These are phyloP conservation scores for Andrena flavipes DNA, from an alignment of 2,888 invertebrate genomes.

Conservation along the genomic window DNA sequence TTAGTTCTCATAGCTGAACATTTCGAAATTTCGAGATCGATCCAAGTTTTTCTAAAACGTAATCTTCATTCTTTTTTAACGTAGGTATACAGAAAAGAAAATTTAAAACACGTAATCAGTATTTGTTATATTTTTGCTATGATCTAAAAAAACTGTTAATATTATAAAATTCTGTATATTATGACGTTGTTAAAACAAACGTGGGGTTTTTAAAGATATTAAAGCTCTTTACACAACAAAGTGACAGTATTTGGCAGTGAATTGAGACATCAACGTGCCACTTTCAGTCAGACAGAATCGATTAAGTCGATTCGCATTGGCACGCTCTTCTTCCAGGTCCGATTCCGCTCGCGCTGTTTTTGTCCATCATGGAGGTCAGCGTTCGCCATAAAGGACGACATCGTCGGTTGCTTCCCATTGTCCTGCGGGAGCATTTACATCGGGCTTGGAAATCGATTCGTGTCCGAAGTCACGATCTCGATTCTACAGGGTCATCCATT, in stretches of 20 bases:
- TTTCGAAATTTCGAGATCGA: no score
- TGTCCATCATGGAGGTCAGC: constrained; percentile 63
- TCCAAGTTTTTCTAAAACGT: neutral
- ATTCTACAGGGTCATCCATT: constrained; percentile 38
- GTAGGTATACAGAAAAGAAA: no score
- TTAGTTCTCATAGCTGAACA: no score
- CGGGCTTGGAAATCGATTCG: constrained; percentile 67
- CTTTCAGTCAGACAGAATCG: constrained; percentile 43
- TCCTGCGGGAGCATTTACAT: constrained; percentile 69
- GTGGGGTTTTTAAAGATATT: neutral
- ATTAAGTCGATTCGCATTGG: constrained; percentile 63
- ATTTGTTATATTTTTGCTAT: no score
- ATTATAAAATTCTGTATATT: no score
- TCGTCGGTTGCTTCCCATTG: constrained; percentile 64
- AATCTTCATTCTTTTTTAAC: no score
- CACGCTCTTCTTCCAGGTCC: constrained; percentile 43
- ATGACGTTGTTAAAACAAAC: neutral
- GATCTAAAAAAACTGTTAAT: no score
- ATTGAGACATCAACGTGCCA: constrained; percentile 57
- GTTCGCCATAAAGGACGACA: constrained; percentile 52
- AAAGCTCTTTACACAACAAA: neutral
- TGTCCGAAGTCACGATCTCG: constrained; percentile 64
- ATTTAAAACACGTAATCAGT: no score
- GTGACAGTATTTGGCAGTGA: neutral
- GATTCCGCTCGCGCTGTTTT: constrained; percentile 62